phyloP scores from a whole-genome alignment of 2,113 vertebrate genomes.

The Oplegnathus fasciatus region DNA sequence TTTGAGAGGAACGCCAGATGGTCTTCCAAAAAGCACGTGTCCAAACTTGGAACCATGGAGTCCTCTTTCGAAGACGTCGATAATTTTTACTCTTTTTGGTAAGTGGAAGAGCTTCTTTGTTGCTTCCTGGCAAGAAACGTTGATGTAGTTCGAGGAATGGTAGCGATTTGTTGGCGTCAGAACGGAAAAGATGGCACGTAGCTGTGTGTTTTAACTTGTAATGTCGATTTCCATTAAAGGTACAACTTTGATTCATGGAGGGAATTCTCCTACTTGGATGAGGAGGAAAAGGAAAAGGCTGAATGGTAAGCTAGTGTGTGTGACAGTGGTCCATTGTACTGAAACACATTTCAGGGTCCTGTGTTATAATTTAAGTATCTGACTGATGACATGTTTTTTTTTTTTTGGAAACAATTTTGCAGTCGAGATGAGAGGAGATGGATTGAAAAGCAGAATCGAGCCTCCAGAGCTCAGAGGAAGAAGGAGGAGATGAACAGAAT shows the following conservation, averaged over 20 bases:
- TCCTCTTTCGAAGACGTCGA: constrained; percentile 98
- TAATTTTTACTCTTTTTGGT: constrained; percentile 99
- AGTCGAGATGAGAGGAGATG: constrained; percentile 98
- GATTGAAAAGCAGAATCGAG: constrained; percentile 99
- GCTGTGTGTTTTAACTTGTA: background rate
- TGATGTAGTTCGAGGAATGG: background rate
- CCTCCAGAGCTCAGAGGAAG: constrained; percentile 93
- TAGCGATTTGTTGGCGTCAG: background rate
- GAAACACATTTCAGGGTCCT: background rate
- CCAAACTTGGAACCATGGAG: constrained; percentile 89
- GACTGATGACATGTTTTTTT: background rate
- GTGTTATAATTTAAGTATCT: background rate
- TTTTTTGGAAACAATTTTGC: background rate
- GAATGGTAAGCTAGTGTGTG: constrained; percentile 89
- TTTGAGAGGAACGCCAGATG: constrained; percentile 97
- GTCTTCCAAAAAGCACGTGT: constrained; percentile 94
- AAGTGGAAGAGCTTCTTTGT: constrained; percentile 49
- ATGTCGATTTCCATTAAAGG: constrained; percentile 77
- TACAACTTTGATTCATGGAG: constrained; percentile 99
- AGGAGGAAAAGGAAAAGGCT: constrained; percentile 99
- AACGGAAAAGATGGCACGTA: background rate
- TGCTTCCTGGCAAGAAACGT: background rate
- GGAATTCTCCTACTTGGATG: constrained; percentile 99
- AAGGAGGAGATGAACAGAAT: constrained; percentile 99
- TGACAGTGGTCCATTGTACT: background rate